A percentile compares a stretch with the other conserved stretches of the same genome.
phyloP scores from a whole-genome alignment of 2,797 vertebrate genomes.

The Falco rusticolus region DNA sequence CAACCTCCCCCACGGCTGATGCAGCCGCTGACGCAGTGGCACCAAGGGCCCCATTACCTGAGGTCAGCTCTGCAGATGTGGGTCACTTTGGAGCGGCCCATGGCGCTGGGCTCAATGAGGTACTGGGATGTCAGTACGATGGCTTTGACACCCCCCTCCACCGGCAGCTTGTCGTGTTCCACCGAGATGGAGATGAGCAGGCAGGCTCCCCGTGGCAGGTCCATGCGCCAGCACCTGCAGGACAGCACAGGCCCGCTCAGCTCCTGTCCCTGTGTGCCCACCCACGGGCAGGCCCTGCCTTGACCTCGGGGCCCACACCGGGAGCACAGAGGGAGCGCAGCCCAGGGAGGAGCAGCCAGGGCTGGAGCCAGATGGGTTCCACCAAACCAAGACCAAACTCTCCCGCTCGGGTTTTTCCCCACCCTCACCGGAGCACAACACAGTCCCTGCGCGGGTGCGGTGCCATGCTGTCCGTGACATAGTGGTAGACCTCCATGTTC shows the following conservation, averaged over 20 bases:
- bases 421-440: conserved; percentile 83
- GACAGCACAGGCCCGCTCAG: background rate
- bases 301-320: rapidly evolving
- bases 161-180: conserved; percentile 79
- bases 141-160: conserved; percentile 81
- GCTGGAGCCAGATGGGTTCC: background rate
- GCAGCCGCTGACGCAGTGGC: rapidly evolving
- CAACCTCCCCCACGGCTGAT: background rate
- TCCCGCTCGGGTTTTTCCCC: rapidly evolving
- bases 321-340: rapidly evolving
- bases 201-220: conserved; percentile 80
- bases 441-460: conserved; percentile 86
- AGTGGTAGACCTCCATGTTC: conserved; percentile 85
- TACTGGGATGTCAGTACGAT: conserved; percentile 84
- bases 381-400: background rate
- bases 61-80: conserved; percentile 87
- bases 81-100: conserved; percentile 81
- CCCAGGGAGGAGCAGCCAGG: background rate
- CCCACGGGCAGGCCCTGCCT: rapidly evolving
- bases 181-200: conserved; percentile 82
- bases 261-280: rapidly evolving
- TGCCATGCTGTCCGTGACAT: conserved; percentile 87
- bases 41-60: conserved; percentile 64
- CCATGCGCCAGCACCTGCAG: conserved; percentile 81
- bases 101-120: conserved; percentile 82